A percentile compares a stretch with the other conserved stretches of the same genome.
Evolutionary conservation across 1,140 invertebrate species (phyloP).

Genomic region (Ctenoplectra terminalis): DNA sequence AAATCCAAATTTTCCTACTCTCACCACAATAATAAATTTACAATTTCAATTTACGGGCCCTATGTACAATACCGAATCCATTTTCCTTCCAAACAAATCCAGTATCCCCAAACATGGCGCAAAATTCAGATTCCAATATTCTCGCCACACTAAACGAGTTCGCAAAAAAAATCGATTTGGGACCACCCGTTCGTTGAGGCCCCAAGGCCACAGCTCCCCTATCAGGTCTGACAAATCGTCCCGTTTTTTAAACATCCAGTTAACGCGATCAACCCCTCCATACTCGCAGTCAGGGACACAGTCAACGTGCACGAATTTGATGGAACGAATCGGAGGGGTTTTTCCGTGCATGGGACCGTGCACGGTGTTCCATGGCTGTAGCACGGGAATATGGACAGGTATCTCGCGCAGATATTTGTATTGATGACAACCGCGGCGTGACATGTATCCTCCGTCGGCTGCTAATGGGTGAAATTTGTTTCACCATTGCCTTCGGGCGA

Average conservation of each 20-base stretch:
- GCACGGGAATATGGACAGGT: constrained; percentile 36
- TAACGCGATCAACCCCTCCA: neutral
- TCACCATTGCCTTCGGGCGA: constrained; percentile 62
- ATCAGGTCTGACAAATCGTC: neutral
- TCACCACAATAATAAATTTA: too few relatives aligned
- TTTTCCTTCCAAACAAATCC: too few relatives aligned
- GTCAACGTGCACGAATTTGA: constrained; percentile 6
- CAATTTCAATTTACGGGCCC: too few relatives aligned
- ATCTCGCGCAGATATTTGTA: constrained; percentile 68
- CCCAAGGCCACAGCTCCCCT: too few relatives aligned
- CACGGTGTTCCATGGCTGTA: neutral
- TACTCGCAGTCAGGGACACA: neutral
- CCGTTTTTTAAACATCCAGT: neutral
- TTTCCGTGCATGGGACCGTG: neutral
- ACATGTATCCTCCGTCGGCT: constrained; percentile 55
- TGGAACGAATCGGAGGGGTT: constrained; percentile 44
- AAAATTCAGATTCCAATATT: too few relatives aligned
- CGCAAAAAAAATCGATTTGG: too few relatives aligned
- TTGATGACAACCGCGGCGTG: constrained; percentile 63
- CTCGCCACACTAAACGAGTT: too few relatives aligned
- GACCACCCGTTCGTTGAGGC: too few relatives aligned
- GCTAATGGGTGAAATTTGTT: constrained; percentile 70
- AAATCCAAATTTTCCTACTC: too few relatives aligned
- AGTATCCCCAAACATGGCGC: too few relatives aligned
- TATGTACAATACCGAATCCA: too few relatives aligned